phyloP scores from a whole-genome alignment of 2,113 vertebrate genomes.

The Syngnathus floridae region DNA sequence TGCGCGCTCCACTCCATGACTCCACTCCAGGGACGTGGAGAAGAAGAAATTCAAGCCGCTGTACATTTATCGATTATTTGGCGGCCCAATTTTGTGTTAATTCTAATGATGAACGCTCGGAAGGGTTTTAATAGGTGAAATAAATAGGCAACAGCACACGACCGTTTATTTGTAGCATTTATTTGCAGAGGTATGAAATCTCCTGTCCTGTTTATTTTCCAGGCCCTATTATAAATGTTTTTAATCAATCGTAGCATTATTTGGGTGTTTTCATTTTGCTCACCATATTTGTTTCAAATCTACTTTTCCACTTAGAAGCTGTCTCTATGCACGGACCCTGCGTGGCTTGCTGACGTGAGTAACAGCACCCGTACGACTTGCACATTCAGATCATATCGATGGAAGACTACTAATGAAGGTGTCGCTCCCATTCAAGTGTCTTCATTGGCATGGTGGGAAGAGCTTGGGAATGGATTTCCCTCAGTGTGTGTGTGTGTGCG shows the following conservation, averaged over 20 bases:
- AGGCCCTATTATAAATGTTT: background rate
- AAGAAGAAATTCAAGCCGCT: no score
- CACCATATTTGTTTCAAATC: background rate
- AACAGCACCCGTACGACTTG: conserved; percentile 9
- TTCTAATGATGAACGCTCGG: background rate
- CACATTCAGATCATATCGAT: conserved; percentile 28
- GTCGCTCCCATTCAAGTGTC: conserved; percentile 18
- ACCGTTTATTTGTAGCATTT: no score
- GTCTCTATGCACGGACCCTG: background rate
- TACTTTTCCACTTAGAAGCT: background rate
- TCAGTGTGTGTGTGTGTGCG: background rate
- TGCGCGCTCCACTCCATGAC: background rate
- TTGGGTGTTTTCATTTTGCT: background rate
- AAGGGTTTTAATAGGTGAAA: background rate
- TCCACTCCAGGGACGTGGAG: no score
- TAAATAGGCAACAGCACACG: no score
- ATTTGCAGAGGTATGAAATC: no score
- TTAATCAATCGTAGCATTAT: background rate
- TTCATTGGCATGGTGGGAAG: conserved; percentile 26
- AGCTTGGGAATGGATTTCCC: conserved; percentile 10
- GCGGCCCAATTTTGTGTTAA: background rate
- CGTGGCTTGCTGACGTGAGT: background rate
- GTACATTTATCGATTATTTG: background rate
- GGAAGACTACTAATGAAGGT: conserved; percentile 29
- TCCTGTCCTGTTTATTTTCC: background rate